Evolutionary conservation across 2,113 vertebrate genomes (phyloP), one percentile per base, ranked within the genome.

Genomic region (Ochotona curzoniae): DNA sequence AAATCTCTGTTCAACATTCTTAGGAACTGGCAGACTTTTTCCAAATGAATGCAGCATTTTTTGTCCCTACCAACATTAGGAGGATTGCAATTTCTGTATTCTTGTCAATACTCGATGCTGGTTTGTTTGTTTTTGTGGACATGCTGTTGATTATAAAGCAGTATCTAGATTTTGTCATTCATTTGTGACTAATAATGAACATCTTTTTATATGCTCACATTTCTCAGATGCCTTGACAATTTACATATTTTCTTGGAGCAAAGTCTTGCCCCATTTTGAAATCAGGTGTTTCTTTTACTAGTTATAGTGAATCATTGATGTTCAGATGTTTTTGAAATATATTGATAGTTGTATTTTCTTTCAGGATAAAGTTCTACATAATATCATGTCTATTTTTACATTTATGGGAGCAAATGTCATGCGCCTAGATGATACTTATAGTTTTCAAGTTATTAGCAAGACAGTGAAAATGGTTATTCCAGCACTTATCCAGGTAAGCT

Each of bases 381-480:
- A 99, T 94, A 99, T 99, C 96, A 99, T 99, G 99, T 98, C 99
- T 83, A 99, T 99, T 97, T 99, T 99, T 95, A 99, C 99, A 61
- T 99, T 99, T 97, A 99, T 99, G 99, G 99, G 99, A 9, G 98
- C 99, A 64, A 99, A 98, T 94, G 97, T 99, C 92, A 98, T 99
- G 98, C 98, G 99, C 5, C 98, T 99, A 92, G 99, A 99, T 94
- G 99, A 99, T 94, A 96, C 98, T 79, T 99, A 99, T 97, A 99
- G 99, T 61, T 99, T 99, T 97, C 98, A 99, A 94, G 99, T 99
- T 89, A 99, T 99, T 96, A 99, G 98, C 94, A 99, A 99, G 97
- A 99, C 99, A 0, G 98, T 99, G 44, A 98, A 99, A 97, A 99
- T 99, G 96, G 98, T 99, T 94, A 98, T 99, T 91, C 99, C 99